phyloP scores from a whole-genome alignment of 2,888 invertebrate species.

The Eilema caniola region DNA sequence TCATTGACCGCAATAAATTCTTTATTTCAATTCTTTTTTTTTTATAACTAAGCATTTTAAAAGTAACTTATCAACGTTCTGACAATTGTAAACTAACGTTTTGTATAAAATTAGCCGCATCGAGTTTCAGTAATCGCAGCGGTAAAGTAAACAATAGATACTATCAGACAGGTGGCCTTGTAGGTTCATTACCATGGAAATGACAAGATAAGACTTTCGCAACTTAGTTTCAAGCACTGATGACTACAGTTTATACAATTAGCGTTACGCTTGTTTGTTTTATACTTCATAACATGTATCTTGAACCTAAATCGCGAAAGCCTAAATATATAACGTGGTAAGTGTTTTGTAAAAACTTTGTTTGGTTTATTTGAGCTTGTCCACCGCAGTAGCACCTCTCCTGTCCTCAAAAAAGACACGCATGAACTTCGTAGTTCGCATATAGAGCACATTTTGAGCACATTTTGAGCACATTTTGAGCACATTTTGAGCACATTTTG shows the following conservation, averaged over 20 bases:
- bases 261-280: constrained; percentile 5
- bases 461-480: too few relatives aligned
- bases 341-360: too few relatives aligned
- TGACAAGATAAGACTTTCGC: constrained; percentile 40
- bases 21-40: neutral
- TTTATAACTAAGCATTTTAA: neutral
- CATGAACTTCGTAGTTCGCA: too few relatives aligned
- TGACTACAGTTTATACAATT: constrained; percentile 9
- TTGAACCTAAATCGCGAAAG: too few relatives aligned
- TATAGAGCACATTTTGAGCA: too few relatives aligned
- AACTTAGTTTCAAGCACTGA: constrained; percentile 18
- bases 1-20: neutral
- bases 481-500: too few relatives aligned
- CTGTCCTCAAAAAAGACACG: too few relatives aligned
- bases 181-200: constrained; percentile 52
- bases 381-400: too few relatives aligned
- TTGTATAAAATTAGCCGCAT: constrained; percentile 2
- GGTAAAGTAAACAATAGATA: constrained; percentile 50
- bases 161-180: constrained; percentile 53
- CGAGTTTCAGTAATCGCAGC: constrained; percentile 34
- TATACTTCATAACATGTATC: too few relatives aligned
- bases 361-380: too few relatives aligned
- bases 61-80: neutral
- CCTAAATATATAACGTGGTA: too few relatives aligned
- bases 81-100: constrained; percentile 6